Percentiles rank a stretch among this genome's conserved stretches.
Evolutionary conservation across 2,113 vertebrate genomes (phyloP).

Genomic region (Aegotheles bennettii): DNA sequence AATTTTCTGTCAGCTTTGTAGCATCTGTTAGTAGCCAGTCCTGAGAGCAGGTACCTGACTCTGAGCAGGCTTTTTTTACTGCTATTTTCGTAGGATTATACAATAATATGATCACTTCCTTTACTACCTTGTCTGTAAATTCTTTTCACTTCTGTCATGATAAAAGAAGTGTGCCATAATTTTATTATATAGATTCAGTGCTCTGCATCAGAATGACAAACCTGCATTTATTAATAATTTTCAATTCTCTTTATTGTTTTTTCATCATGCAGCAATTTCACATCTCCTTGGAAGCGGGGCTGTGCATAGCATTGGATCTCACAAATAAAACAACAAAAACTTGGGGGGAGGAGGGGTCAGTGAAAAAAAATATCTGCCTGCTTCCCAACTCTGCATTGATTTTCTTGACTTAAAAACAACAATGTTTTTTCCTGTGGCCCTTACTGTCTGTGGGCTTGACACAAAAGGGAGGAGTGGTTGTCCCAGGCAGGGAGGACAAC

Average conservation of each 20-base stretch:
- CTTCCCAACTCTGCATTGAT: background rate
- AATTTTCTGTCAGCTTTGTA: background rate
- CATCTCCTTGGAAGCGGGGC: background rate
- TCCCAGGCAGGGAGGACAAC: background rate
- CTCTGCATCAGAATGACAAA: background rate
- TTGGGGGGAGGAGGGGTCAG: background rate
- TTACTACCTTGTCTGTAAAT: background rate
- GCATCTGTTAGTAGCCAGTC: background rate
- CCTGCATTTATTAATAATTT: background rate
- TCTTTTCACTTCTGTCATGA: background rate
- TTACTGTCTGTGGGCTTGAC: background rate
- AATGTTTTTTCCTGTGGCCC: background rate
- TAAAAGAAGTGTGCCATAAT: background rate
- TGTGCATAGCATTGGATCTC: background rate
- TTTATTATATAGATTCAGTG: background rate
- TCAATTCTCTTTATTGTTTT: background rate
- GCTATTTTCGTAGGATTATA: background rate
- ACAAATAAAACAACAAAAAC: background rate
- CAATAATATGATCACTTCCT: background rate
- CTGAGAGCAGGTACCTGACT: background rate
- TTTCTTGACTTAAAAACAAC: background rate
- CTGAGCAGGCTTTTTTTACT: background rate
- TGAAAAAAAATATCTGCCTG: background rate
- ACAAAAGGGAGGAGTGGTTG: background rate
- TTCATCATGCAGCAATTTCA: background rate